Base-by-base conservation (phyloP, 2,797 vertebrate genomes). In the Gorsachius magnificus region DNA sequence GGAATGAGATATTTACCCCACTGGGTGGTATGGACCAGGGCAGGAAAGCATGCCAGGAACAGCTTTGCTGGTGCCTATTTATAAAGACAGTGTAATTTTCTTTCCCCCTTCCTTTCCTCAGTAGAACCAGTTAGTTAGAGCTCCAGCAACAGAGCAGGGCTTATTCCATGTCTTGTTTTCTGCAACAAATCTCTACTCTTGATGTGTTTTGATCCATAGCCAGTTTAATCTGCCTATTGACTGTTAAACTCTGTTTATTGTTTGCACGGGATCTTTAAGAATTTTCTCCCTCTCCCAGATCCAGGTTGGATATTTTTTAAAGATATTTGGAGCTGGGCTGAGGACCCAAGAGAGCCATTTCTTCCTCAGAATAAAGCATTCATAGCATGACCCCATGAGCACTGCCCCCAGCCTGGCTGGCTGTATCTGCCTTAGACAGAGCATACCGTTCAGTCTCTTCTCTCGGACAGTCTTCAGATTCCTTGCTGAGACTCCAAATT, bases 181-280 rank as follows among this genome's bases (percentile, higher is more conserved):
- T 63, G 64, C 93, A 89, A 65, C 93, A 95, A 96, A 93, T 93
- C 91, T 93, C 48, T 57, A 24, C 54, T 95, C 64, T 74, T 51
- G 54, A 94, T 92, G 57, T 0, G 0, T 92, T 97, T 96, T 96
- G 88, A 93, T 90, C 74, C 82, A 81, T 45, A 87, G 79, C 51
- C 95, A 97, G 83, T 95, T 95, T 96, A 96, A 94, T 94, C 89
- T 93, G 90, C 78, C 86, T 89, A 92, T 70, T 96, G 89, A 93
- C 70, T 93, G 48, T 82, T 94, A 92, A 92, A 95, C 43, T 93
- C 64, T 83, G 51, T 54, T 90, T 94, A 85, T 89, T 96, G 87
- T 96, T 95, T 96, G 85, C 81, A 53, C 11, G 13, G 54, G 68
- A 82, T 87, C 53, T 83, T 92, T 72, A 63, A 87, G 83, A 96